Evolutionary conservation across 2,797 vertebrate species (phyloP).

Genomic region (Centroberyx gerrardi): DNA sequence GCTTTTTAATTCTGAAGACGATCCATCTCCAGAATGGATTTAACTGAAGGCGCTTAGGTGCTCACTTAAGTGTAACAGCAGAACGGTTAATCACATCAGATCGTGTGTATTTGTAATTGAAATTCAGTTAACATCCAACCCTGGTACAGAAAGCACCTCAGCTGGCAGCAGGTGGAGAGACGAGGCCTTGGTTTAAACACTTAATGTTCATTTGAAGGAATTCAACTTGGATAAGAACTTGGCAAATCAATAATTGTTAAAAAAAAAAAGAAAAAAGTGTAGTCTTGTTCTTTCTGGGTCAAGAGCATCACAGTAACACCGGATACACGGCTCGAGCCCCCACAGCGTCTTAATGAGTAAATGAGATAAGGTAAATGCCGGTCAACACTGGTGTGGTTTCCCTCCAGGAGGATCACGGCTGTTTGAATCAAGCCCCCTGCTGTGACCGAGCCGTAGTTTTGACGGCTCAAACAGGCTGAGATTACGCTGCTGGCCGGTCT

Average conservation of each 20-base stretch:
- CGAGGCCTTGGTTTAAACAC: too few relatives aligned
- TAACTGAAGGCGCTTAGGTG: too few relatives aligned
- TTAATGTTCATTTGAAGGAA: too few relatives aligned
- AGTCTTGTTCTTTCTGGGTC: conserved; percentile 50
- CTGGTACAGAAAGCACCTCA: too few relatives aligned
- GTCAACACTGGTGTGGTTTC: conserved; percentile 20
- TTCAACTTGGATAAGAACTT: background rate
- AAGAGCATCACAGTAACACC: conserved; percentile 9
- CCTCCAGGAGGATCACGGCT: conserved; percentile 27
- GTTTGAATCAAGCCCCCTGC: conserved; percentile 42
- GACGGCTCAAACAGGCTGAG: conserved; percentile 26
- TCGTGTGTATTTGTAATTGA: too few relatives aligned
- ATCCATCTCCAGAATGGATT: too few relatives aligned
- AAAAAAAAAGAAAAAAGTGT: conserved; percentile 7
- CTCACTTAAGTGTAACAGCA: too few relatives aligned
- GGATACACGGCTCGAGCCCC: conserved; percentile 31
- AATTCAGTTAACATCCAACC: too few relatives aligned
- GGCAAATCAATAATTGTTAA: background rate
- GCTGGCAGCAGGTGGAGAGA: too few relatives aligned
- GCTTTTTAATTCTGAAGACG: too few relatives aligned
- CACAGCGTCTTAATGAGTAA: conserved; percentile 45
- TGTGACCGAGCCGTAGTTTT: background rate
- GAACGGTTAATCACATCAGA: too few relatives aligned
- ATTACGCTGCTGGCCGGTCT: background rate
- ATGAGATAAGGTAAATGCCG: conserved; percentile 31